phyloP scores from a whole-genome alignment of 2,797 vertebrate genomes.

The Margarornis squamiger region DNA sequence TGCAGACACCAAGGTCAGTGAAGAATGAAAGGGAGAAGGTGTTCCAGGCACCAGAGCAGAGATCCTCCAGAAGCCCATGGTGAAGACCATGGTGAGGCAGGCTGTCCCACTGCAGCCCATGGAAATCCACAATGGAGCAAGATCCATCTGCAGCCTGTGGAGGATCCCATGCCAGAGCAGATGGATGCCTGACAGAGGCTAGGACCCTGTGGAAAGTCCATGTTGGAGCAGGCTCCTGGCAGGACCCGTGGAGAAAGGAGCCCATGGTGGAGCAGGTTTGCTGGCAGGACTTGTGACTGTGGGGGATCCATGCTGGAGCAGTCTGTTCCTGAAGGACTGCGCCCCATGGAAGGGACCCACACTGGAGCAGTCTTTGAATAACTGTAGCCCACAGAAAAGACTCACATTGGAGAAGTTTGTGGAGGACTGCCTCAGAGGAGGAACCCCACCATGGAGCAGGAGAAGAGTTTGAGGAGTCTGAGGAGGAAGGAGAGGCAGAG shows the following conservation, averaged over 20 bases:
- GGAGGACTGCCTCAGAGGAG: background rate
- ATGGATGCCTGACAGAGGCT: background rate
- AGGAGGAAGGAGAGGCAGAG: background rate
- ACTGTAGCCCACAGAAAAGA: background rate
- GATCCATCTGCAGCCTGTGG: accelerated
- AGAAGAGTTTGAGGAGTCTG: background rate
- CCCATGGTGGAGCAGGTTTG: background rate
- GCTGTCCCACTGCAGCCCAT: background rate
- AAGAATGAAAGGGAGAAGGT: background rate
- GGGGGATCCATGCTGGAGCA: accelerated
- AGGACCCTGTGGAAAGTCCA: accelerated
- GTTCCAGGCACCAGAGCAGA: accelerated
- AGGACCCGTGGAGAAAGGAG: background rate
- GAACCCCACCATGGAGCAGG: background rate
- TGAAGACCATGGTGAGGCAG: background rate
- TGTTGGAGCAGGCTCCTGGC: background rate
- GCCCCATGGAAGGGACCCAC: background rate
- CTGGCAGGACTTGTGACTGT: background rate
- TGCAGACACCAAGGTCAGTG: background rate
- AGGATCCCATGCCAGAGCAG: accelerated
- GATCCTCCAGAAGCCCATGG: background rate
- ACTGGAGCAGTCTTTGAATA: background rate
- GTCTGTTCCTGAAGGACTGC: background rate
- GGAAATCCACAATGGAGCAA: accelerated
- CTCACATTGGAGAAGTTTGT: accelerated